Percentiles rank a stretch among this genome's conserved stretches.
Evolutionary conservation across 2,888 invertebrate species (phyloP).

Genomic region (Oscheius myriophilus): DNA sequence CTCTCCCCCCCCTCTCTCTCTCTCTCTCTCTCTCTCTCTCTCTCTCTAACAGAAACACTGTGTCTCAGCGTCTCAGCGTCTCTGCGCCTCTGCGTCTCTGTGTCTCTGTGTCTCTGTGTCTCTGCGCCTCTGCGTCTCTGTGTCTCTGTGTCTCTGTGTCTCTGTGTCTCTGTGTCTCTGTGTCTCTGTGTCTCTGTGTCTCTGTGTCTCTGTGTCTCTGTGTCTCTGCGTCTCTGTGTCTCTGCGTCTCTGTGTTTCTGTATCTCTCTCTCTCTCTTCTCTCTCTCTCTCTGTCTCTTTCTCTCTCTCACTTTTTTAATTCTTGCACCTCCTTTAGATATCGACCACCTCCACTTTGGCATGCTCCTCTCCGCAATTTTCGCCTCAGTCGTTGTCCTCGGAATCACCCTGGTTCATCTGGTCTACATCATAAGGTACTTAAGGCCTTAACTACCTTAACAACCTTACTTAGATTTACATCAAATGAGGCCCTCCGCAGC

Average conservation of each 20-base stretch:
- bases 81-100: not conserved
- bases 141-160: not conserved
- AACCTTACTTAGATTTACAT: slow-evolving; percentile 14
- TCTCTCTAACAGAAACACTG: not conserved
- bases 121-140: not conserved
- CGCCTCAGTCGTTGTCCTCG: slow-evolving; percentile 5
- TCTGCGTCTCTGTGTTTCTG: not conserved
- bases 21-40: not conserved
- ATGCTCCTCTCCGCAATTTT: not conserved
- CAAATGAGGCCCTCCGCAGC: slow-evolving; percentile 23
- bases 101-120: not conserved
- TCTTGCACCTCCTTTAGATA: not conserved
- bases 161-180: not conserved
- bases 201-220: not conserved
- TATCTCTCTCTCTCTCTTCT: not conserved
- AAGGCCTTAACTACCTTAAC: no score
- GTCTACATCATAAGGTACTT: not conserved
- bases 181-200: not conserved
- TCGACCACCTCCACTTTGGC: slow-evolving; percentile 2
- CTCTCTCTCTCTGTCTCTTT: not conserved
- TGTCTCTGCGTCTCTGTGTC: not conserved
- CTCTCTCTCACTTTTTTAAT: not conserved
- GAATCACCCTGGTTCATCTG: not conserved
- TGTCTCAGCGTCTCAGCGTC: not conserved
- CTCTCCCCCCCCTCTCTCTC: not conserved